Base-by-base conservation (phyloP, 2,888 invertebrate genomes). In the Acholoe squamosa region DNA sequence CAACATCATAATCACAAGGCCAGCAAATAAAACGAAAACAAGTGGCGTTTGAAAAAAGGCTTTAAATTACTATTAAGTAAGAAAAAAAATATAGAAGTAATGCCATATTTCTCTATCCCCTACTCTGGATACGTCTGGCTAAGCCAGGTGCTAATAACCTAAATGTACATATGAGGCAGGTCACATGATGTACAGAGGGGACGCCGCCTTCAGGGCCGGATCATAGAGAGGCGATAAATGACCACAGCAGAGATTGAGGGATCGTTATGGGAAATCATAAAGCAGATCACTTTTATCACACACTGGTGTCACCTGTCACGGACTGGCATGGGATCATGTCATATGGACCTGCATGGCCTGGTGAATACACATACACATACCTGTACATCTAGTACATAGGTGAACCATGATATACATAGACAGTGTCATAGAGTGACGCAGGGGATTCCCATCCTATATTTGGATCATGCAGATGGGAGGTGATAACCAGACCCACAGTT, bases 211-310 rank as follows among this genome's bases (percentile, higher is more conserved):
- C 14, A 19, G 61, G 61, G n/a, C 61, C n/a, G 61, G 61, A 43
- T 43, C 43, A 43, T 43, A 7, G 43, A 10, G 43, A 3, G 61
- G 61, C 61, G 61, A n/a, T 61, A 19, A n/a, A n/a, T 61, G 61
- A 61, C 61, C n/a, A 61, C 7, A 7, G 61, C 19, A 7, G 7
- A 19, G 61, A 61, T 61, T 61, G 61, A 61, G 61, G 19, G 7
- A 61, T 61, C 61, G 61, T 61, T n/a, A 61, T 61, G 61, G n/a
- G 61, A 14, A 61, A n/a, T 61, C 19, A 61, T n/a, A n/a, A n/a
- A 19, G 61, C 22, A 61, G 22, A 61, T 61, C 43, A 43, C 43
- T 43, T 43, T 10, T 43, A 61, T 1, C 5, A 7, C 61, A 61
- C n/a, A n/a, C 22, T 61, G 61, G 61, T 61, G n/a, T 61, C n/a